Conservation (phyloP, 53 echinoderm and acorn worm genomes). For the Holothuria scabra region DNA sequence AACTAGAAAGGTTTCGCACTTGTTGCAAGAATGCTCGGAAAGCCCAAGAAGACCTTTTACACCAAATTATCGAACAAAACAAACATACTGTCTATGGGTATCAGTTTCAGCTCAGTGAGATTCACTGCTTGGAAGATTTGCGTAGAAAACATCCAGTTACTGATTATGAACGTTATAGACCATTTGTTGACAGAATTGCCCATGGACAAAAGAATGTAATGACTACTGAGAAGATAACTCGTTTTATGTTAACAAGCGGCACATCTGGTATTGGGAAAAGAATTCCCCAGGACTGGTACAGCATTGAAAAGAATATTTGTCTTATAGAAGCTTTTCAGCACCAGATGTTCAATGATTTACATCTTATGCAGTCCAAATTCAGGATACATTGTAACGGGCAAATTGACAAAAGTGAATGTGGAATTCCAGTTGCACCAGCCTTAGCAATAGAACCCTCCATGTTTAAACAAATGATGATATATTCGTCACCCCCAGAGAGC, state of each 20-base stretch:
- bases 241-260: slow-evolving; percentile 59
- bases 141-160: slow-evolving; percentile 67
- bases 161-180: slow-evolving; percentile 60
- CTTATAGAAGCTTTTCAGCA: too few relatives aligned
- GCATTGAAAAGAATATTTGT: too few relatives aligned
- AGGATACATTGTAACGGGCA: slow-evolving; percentile 34
- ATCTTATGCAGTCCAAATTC: slow-evolving; percentile 43
- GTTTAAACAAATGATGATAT: not conserved
- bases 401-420: too few relatives aligned
- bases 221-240: slow-evolving; percentile 54
- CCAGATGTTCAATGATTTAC: not conserved
- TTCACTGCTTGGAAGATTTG: slow-evolving; percentile 62
- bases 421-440: too few relatives aligned
- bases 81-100: slow-evolving; percentile 65
- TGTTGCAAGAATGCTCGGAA: too few relatives aligned
- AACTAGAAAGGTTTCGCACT: too few relatives aligned
- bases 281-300: too few relatives aligned
- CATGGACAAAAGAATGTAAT: slow-evolving; percentile 72
- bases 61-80: slow-evolving; percentile 47
- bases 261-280: slow-evolving; percentile 68
- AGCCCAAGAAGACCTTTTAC: too few relatives aligned
- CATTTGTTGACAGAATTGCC: slow-evolving; percentile 68
- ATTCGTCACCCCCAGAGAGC: slow-evolving; percentile 59
- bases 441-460: too few relatives aligned
- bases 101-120: slow-evolving; percentile 51